These are phyloP conservation scores for Yponomeuta malinellus DNA, from an alignment of 2,888 invertebrate species.

Conservation along the genomic window DNA sequence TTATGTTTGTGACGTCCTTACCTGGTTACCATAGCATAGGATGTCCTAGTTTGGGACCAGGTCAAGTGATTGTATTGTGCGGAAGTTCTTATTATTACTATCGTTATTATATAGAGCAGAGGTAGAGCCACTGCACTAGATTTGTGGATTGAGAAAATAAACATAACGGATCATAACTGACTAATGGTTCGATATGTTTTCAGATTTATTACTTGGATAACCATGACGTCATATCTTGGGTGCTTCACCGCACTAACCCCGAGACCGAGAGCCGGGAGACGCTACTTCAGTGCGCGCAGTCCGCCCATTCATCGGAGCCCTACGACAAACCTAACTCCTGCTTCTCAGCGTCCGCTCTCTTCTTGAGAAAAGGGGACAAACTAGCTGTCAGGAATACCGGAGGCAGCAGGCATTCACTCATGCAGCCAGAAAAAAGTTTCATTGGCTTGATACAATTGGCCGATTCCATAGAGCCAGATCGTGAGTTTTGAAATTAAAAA, in stretches of 20 bases:
- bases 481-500: slow-evolving; percentile 45
- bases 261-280: slow-evolving; percentile 73
- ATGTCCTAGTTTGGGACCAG: too few relatives aligned
- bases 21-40: too few relatives aligned
- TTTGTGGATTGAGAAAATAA: too few relatives aligned
- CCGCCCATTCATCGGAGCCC: slow-evolving; percentile 72
- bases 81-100: too few relatives aligned
- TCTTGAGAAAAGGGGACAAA: slow-evolving; percentile 78
- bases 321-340: slow-evolving; percentile 82
- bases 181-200: too few relatives aligned
- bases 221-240: slow-evolving; percentile 85
- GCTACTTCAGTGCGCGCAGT: slow-evolving; percentile 84
- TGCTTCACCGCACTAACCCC: slow-evolving; percentile 77
- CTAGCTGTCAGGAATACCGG: slow-evolving; percentile 83
- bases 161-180: too few relatives aligned
- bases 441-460: slow-evolving; percentile 87
- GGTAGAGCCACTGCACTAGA: too few relatives aligned
- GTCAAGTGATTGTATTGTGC: too few relatives aligned
- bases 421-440: slow-evolving; percentile 86
- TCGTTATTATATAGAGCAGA: too few relatives aligned
- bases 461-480: slow-evolving; percentile 63
- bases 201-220: slow-evolving; percentile 87
- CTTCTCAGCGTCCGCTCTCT: slow-evolving; percentile 81
- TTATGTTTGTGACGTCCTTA: too few relatives aligned
- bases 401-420: slow-evolving; percentile 79